Conservation (phyloP, 2,113 vertebrate species). For the Plecturocebus donacophilus region DNA sequence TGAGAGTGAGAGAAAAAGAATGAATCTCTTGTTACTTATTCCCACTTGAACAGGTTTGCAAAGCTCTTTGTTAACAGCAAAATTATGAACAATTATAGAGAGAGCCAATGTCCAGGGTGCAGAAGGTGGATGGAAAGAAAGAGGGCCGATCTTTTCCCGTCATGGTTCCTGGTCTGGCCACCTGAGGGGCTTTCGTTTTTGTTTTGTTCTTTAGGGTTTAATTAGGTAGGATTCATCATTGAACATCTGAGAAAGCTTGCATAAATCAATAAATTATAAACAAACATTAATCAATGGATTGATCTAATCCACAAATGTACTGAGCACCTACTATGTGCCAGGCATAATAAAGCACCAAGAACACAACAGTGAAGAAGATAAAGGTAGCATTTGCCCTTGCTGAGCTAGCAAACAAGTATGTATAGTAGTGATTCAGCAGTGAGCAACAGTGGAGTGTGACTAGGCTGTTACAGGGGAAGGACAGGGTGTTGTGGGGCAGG, state of each 20-base stretch:
- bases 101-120: neutral
- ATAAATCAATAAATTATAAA: slow-evolving; percentile 2
- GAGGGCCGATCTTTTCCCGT: neutral
- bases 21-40: slow-evolving; percentile 6
- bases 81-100: neutral
- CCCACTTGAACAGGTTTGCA: neutral
- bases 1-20: neutral
- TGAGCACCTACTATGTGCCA: neutral
- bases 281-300: neutral
- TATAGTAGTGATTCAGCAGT: rapidly evolving
- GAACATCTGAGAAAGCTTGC: neutral
- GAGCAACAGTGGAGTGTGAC: neutral
- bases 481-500: neutral
- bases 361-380: neutral
- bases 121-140: neutral
- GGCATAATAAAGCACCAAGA: neutral
- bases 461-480: neutral
- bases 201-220: neutral
- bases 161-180: neutral
- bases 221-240: neutral
- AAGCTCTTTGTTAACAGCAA: neutral
- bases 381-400: rapidly evolving
- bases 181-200: neutral
- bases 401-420: neutral
- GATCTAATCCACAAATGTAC: neutral